Evolutionary conservation across 2,113 vertebrate genomes (phyloP), one percentile per base, ranked within the genome.

Genomic region (Rutilus rutilus): DNA sequence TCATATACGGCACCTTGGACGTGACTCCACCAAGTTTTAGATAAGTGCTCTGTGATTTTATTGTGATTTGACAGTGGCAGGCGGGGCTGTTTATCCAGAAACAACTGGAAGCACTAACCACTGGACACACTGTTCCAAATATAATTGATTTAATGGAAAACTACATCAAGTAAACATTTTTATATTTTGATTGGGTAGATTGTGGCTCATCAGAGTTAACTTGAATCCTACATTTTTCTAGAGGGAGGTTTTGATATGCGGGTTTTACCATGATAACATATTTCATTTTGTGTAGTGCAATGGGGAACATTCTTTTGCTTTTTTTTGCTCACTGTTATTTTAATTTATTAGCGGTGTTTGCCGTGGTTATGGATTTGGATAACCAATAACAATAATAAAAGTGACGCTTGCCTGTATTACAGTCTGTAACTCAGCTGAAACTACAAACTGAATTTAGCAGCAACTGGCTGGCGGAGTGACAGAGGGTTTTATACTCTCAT

Each of bases 361-460:
- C 30, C 14, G 42, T 54, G 52, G 45, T 50, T 74, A 81, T 47
- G 45, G 2, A 67, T 81, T 74, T 74, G 52, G 74, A 80, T 65
- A 50, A 74, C 25, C 65, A 74, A n/a, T 54, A 74, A 36, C 36
- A 30, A 60, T 33, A 73, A 77, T n/a, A 78, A 25, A 50, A 75
- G 39, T 47, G 42, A 50, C 1, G n/a, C n/a, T 45, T 54, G 47
- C 25, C 74, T 52, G 25, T 75, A 15, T 52, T 76, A 19, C 25
- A 47, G 47, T 54, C 47, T 77, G 42, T 50, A 50, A 75, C 73
- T 75, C 42, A 27, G 73, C 73, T 50, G n/a, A 75, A n/a, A n/a
- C n/a, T n/a, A n/a, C n/a, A n/a, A 83, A 73, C 82, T 73, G 50
- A 14, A 73, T 83, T 73, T 83, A 83, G 65, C 81, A 59, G 67